phyloP scores from a whole-genome alignment of 2,113 vertebrate species.

The Petrocephalus zakoni region DNA sequence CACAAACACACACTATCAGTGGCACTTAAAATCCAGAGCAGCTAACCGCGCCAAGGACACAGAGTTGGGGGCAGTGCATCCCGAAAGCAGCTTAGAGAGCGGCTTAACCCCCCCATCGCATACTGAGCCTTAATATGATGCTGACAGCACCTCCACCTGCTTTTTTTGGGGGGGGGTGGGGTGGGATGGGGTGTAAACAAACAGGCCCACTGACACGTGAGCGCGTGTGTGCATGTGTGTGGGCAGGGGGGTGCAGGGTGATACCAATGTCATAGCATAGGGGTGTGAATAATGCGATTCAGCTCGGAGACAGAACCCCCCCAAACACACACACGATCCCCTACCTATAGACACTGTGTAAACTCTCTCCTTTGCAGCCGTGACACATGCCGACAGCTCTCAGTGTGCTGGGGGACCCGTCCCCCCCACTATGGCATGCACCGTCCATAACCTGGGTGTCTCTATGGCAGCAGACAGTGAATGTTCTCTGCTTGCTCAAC shows the following conservation, averaged over 20 bases:
- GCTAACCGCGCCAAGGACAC: not conserved
- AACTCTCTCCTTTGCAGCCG: not conserved
- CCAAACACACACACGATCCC: not conserved
- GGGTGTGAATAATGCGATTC: not conserved
- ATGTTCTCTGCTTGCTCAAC: not conserved
- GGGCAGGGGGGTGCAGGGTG: not conserved
- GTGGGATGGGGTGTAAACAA: no score
- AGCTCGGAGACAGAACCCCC: not conserved
- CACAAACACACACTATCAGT: not conserved
- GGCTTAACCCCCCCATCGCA: not conserved
- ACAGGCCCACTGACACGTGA: not conserved
- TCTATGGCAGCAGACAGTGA: slow-evolving; percentile 6
- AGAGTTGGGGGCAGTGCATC: not conserved
- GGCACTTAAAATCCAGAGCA: not conserved
- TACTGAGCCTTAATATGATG: not conserved
- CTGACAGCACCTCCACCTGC: not conserved
- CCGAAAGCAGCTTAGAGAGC: not conserved
- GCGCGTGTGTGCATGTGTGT: not conserved
- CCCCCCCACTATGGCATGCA: not conserved
- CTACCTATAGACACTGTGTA: not conserved
- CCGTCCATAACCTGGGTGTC: not conserved
- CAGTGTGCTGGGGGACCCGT: not conserved
- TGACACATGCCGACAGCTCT: not conserved
- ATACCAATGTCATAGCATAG: not conserved
- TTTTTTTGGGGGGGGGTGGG: not conserved